phyloP scores from a whole-genome alignment of 2,113 vertebrate species.

The Neotragus pygmaeus region DNA sequence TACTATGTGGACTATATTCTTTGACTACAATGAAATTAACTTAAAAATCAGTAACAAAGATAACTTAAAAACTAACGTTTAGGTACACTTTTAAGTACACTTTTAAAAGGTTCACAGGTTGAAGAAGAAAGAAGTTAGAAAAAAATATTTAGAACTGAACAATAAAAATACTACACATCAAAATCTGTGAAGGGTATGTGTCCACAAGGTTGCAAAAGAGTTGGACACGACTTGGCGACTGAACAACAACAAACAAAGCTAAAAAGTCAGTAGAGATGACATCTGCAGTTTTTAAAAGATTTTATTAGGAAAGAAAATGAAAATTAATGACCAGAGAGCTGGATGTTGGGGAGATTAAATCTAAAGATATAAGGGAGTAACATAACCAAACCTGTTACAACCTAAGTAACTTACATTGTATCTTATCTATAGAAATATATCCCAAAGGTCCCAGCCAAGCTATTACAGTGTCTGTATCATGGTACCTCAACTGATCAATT shows the following conservation, averaged over 20 bases:
- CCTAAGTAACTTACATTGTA: neutral
- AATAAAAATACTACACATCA: neutral
- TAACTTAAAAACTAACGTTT: neutral
- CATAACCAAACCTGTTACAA: neutral
- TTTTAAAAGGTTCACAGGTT: neutral
- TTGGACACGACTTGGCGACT: neutral
- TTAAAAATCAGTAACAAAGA: slow-evolving; percentile 16
- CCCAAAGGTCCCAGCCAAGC: neutral
- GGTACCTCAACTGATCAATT: neutral
- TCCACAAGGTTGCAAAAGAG: neutral
- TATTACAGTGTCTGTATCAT: neutral
- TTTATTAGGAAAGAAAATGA: slow-evolving; percentile 10
- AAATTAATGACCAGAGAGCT: neutral
- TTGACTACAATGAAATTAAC: neutral
- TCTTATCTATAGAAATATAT: neutral
- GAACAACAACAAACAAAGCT: neutral
- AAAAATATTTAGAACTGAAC: slow-evolving; percentile 28
- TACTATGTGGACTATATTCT: neutral
- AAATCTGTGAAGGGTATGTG: neutral
- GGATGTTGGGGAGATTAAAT: neutral
- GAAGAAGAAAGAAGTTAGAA: neutral
- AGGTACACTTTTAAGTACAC: neutral
- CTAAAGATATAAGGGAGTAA: neutral
- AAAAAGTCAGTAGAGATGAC: neutral
- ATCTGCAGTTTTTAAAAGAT: neutral